Evolutionary conservation across 2,797 vertebrate genomes (phyloP).

Genomic region (Manis pentadactyla): DNA sequence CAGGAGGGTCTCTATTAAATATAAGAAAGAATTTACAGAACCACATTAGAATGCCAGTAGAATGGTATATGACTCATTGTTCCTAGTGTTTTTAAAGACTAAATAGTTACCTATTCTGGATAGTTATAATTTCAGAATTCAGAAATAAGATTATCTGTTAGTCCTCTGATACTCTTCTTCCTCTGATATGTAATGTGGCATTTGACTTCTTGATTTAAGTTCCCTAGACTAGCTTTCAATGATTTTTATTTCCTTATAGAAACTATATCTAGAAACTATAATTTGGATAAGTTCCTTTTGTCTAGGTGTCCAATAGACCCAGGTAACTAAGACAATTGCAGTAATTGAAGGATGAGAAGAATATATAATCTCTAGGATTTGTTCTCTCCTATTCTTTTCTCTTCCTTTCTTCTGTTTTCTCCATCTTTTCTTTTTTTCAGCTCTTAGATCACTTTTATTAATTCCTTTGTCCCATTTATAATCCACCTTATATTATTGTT

Average conservation of each 20-base stretch:
- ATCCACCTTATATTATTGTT: background rate
- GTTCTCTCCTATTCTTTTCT: background rate
- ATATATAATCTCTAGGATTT: background rate
- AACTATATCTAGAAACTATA: background rate
- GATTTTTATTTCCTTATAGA: background rate
- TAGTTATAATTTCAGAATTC: conserved; percentile 29
- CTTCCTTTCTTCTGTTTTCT: background rate
- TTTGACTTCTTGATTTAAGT: conserved; percentile 7
- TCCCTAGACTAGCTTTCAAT: background rate
- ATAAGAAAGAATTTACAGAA: background rate
- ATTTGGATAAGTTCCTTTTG: background rate
- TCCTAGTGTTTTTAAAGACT: background rate
- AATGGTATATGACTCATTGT: background rate
- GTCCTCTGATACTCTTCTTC: background rate
- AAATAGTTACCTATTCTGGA: background rate
- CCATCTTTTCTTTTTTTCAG: background rate
- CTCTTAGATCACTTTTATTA: background rate
- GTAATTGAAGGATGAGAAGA: background rate
- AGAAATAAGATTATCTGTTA: background rate
- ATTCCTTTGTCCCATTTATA: background rate
- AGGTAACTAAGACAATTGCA: background rate
- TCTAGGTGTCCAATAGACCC: conserved; percentile 5
- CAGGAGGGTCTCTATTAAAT: background rate
- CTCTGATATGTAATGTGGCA: background rate
- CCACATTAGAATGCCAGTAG: background rate